Evolutionary conservation across 2,888 invertebrate species (phyloP).

Genomic region (Nematopogon swammerdamellus): DNA sequence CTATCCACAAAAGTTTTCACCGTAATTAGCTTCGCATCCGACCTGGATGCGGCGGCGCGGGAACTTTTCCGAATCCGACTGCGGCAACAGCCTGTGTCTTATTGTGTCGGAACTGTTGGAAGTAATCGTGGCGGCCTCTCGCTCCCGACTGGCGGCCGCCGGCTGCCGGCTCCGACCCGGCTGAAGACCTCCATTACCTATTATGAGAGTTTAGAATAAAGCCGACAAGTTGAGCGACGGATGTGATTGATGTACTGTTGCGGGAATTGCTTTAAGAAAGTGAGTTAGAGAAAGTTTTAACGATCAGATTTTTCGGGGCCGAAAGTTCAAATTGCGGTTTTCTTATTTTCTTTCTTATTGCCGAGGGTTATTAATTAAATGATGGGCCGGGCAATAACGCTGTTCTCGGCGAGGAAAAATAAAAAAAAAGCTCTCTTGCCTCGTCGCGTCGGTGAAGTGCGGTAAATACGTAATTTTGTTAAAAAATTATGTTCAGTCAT

Average conservation of each 20-base stretch:
- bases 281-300: not conserved
- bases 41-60: constrained; percentile 42
- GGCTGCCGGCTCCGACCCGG: too few relatives aligned
- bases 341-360: not conserved
- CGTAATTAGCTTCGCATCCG: constrained; percentile 53
- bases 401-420: too few relatives aligned
- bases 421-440: too few relatives aligned
- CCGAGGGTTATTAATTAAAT: not conserved
- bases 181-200: constrained; percentile 53
- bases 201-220: constrained; percentile 58
- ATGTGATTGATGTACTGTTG: constrained; percentile 44
- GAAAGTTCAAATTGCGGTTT: not conserved
- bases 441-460: too few relatives aligned
- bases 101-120: constrained; percentile 49
- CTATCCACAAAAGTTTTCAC: constrained; percentile 51
- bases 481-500: too few relatives aligned
- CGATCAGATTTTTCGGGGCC: not conserved
- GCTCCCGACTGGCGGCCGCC: too few relatives aligned
- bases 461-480: too few relatives aligned
- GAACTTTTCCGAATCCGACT: constrained; percentile 50
- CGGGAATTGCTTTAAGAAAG: not conserved
- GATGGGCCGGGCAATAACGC: too few relatives aligned
- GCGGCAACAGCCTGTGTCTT: constrained; percentile 45
- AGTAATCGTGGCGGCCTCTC: constrained; percentile 50
- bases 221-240: constrained; percentile 56